Percentiles rank a stretch among this genome's conserved stretches.
Evolutionary conservation across 2,113 vertebrate genomes (phyloP).

Genomic region (Desmodus rotundus): DNA sequence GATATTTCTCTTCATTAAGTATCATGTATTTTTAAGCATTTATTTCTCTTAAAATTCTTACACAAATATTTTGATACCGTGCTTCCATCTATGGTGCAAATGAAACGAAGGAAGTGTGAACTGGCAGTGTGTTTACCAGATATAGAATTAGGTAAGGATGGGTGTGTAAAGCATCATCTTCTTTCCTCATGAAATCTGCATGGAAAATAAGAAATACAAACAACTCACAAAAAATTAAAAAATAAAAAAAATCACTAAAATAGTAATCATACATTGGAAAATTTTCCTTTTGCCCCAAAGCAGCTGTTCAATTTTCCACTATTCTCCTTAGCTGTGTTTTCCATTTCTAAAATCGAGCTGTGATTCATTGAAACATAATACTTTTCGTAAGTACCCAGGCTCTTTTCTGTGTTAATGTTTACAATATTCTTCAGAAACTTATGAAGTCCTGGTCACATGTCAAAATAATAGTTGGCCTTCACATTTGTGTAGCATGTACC

Average conservation of each 20-base stretch:
- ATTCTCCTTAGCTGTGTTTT: not conserved
- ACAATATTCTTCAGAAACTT: not conserved
- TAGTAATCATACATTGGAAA: not conserved
- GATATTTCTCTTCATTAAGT: not conserved
- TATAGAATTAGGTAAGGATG: not conserved
- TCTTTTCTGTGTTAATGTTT: not conserved
- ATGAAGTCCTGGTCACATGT: not conserved
- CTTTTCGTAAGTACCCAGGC: not conserved
- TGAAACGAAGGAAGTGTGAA: not conserved
- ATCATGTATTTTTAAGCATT: not conserved
- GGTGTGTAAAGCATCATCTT: not conserved
- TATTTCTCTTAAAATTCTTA: slow-evolving; percentile 20
- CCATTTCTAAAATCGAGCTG: not conserved
- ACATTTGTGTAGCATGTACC: not conserved
- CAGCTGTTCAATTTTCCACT: not conserved
- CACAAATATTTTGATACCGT: not conserved
- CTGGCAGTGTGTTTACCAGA: not conserved
- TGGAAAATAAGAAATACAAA: slow-evolving; percentile 24
- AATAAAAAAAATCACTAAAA: not conserved
- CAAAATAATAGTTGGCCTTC: not conserved
- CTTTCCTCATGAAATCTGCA: not conserved
- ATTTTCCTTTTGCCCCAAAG: not conserved
- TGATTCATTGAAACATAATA: not conserved
- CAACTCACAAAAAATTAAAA: not conserved
- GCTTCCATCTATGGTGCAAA: not conserved